A percentile compares a stretch with the other conserved stretches of the same genome.
phyloP scores from a whole-genome alignment of 2,888 invertebrate species.

The Epinotia nisella region DNA sequence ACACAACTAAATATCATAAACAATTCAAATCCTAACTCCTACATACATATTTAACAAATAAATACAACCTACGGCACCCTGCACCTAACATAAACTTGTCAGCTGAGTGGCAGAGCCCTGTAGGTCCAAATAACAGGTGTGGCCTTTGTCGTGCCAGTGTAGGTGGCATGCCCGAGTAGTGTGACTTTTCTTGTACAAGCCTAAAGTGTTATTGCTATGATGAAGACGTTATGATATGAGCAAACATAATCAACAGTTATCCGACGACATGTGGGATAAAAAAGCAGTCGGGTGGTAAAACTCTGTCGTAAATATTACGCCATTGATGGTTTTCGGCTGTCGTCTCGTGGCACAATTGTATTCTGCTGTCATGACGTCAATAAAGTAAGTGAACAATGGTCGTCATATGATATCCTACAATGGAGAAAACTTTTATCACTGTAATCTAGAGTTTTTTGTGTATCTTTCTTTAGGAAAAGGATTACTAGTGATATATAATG shows the following conservation, averaged over 20 bases:
- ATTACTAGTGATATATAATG: background rate
- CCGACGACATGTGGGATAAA: slow-evolving; percentile 24
- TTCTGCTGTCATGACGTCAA: background rate
- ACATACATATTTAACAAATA: background rate
- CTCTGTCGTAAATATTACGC: slow-evolving; percentile 21
- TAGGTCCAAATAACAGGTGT: slow-evolving; percentile 40
- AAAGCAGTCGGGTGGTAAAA: slow-evolving; percentile 19
- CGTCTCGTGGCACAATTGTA: background rate
- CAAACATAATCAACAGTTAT: slow-evolving; percentile 37
- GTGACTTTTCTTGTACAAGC: slow-evolving; percentile 30
- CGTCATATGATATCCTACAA: background rate
- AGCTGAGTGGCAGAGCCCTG: slow-evolving; percentile 21
- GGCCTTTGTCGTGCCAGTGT: slow-evolving; percentile 19
- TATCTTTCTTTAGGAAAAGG: background rate
- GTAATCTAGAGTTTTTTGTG: background rate
- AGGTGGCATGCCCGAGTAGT: slow-evolving; percentile 33
- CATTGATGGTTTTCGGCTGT: slow-evolving; percentile 12
- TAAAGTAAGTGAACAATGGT: background rate
- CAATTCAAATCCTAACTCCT: background rate
- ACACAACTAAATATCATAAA: background rate
- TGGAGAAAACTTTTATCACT: background rate
- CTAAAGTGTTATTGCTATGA: slow-evolving; percentile 38
- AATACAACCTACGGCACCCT: slow-evolving; percentile 21
- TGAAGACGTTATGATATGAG: slow-evolving; percentile 41
- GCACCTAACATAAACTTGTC: background rate